phyloP scores from a whole-genome alignment of 2,888 invertebrate species.

The Stenolophus ochropezus region DNA sequence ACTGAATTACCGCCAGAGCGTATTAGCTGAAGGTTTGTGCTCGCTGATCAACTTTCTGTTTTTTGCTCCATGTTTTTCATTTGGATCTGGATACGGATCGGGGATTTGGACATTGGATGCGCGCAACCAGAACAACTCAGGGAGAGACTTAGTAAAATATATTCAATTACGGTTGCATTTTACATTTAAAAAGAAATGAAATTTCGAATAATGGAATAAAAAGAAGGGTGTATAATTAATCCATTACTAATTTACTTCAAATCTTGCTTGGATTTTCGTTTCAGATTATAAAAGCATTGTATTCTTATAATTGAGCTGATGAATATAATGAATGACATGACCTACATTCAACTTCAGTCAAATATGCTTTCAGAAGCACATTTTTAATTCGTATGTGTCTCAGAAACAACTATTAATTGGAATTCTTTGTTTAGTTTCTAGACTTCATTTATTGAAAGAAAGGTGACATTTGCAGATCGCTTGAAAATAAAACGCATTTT shows the following conservation, averaged over 20 bases:
- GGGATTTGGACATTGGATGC: neutral
- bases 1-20: slow-evolving; percentile 34
- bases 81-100: neutral
- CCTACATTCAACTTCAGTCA: neutral
- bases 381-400: no score
- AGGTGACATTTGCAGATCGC: no score
- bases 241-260: neutral
- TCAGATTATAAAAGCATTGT: neutral
- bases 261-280: neutral
- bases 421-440: no score
- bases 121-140: neutral
- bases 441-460: no score
- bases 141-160: neutral
- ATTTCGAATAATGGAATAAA: neutral
- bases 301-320: neutral
- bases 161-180: neutral
- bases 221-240: neutral
- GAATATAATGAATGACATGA: neutral
- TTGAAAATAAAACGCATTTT: no score
- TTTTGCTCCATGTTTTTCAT: slow-evolving; percentile 24
- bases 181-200: neutral
- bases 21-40: slow-evolving; percentile 25
- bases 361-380: no score
- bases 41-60: slow-evolving; percentile 35
- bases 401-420: no score